Conservation (phyloP, 2,888 invertebrate genomes). For the Altica lythri region DNA sequence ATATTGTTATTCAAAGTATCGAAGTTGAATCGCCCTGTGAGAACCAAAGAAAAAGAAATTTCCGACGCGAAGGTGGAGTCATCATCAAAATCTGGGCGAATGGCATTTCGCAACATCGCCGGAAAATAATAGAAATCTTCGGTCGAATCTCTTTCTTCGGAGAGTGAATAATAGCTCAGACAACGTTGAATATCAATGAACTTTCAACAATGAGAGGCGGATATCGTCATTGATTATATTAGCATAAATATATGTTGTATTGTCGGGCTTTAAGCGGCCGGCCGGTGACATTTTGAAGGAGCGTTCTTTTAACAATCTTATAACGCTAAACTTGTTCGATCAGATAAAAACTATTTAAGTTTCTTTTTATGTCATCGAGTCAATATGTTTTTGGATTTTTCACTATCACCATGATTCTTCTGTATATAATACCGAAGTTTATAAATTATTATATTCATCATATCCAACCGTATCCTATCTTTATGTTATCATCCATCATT, state of each 20-base stretch:
- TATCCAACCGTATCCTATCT: too few species aligned
- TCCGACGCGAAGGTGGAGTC: constrained; percentile 21
- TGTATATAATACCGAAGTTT: too few species aligned
- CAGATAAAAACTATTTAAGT: constrained; percentile 30
- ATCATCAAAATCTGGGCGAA: constrained; percentile 26
- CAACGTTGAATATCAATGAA: constrained; percentile 53
- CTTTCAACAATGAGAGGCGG: constrained; percentile 52
- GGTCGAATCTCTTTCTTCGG: constrained; percentile 31
- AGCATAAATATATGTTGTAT: constrained; percentile 53
- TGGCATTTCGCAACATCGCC: constrained; percentile 24
- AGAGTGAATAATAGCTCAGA: constrained; percentile 40
- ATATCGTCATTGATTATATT: constrained; percentile 46
- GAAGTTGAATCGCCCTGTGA: constrained; percentile 14
- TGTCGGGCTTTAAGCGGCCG: constrained; percentile 33
- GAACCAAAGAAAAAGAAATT: constrained; percentile 16
- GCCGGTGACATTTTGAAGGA: constrained; percentile 36
- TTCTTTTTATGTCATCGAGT: constrained; percentile 24
- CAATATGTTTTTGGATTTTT: constrained; percentile 1
- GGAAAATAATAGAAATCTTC: constrained; percentile 29
- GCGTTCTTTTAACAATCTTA: constrained; percentile 27
- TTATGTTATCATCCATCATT: too few species aligned
- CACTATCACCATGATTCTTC: neutral
- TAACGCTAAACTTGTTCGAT: constrained; percentile 33
- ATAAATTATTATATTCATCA: too few species aligned
- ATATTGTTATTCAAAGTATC: too few species aligned